Evolutionary conservation across 2,888 invertebrate genomes (phyloP).

Genomic region (Linnaemya vulpina): DNA sequence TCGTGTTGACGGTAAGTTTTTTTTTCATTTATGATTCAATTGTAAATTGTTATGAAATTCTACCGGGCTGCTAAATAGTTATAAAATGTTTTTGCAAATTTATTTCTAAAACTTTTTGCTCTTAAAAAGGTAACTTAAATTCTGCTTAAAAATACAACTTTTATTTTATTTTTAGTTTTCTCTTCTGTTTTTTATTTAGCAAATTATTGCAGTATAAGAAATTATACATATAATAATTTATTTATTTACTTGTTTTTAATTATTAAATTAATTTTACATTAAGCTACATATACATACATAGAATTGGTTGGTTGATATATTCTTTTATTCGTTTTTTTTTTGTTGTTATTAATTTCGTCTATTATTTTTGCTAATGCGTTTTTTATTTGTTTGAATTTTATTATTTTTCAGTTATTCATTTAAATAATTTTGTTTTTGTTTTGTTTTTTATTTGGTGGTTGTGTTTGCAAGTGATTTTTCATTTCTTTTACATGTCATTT

Average conservation of each 20-base stretch:
- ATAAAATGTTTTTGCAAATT: no score
- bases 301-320: conserved; percentile 69
- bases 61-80: no score
- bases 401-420: conserved; percentile 69
- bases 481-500: conserved; percentile 34
- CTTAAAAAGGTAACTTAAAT: background rate
- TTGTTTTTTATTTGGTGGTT: conserved; percentile 80
- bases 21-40: no score
- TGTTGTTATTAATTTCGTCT: conserved; percentile 51
- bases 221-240: conserved; percentile 73
- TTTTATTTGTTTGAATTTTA: conserved; percentile 50
- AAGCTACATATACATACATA: conserved; percentile 76
- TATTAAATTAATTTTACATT: conserved; percentile 71
- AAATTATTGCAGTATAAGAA: conserved; percentile 80
- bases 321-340: background rate
- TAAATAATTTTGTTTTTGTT: conserved; percentile 78
- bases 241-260: conserved; percentile 57
- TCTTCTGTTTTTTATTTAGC: conserved; percentile 76
- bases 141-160: background rate
- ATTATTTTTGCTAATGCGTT: conserved; percentile 71
- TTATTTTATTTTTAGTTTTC: conserved; percentile 43
- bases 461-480: conserved; percentile 78
- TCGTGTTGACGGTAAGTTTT: no score
- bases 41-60: no score
- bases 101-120: no score